Evolutionary conservation across 2,888 invertebrate genomes (phyloP).

Genomic region (Cephalotes varians): DNA sequence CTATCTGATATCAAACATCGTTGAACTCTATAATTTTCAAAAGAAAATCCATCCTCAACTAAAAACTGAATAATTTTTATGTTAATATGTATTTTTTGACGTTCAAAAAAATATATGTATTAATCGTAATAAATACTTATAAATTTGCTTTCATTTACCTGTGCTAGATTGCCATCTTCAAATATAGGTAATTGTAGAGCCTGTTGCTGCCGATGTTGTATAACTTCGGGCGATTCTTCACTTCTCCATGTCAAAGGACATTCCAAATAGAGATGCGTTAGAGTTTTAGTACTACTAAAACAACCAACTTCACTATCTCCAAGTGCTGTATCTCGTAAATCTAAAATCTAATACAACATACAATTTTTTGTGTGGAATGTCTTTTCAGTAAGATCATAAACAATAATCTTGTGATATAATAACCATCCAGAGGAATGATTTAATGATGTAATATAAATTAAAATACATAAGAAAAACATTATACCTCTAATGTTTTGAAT

Average conservation of each 20-base stretch:
- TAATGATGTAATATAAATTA: constrained; percentile 22
- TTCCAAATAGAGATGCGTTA: constrained; percentile 87
- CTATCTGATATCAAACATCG: constrained; percentile 78
- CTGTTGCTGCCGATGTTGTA: constrained; percentile 71
- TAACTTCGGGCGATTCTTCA: constrained; percentile 58
- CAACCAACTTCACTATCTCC: constrained; percentile 88
- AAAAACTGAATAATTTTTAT: constrained; percentile 59
- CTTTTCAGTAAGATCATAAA: constrained; percentile 78
- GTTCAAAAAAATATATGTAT: background rate
- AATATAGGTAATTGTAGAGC: constrained; percentile 71
- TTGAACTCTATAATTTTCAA: constrained; percentile 58
- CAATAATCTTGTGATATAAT: too few relatives aligned
- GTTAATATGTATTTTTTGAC: too few relatives aligned
- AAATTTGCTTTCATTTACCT: constrained; percentile 62
- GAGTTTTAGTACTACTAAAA: constrained; percentile 87
- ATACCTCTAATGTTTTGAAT: constrained; percentile 88
- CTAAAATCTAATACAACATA: constrained; percentile 85
- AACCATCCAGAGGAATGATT: too few relatives aligned
- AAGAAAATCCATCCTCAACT: constrained; percentile 65
- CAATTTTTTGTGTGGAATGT: constrained; percentile 35
- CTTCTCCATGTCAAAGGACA: constrained; percentile 81
- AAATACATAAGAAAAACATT: background rate
- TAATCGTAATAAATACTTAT: background rate
- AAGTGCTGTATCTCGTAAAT: constrained; percentile 87
- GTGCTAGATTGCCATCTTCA: constrained; percentile 77